phyloP scores from a whole-genome alignment of 2,797 vertebrate species.

The Enteromius argenteus region DNA sequence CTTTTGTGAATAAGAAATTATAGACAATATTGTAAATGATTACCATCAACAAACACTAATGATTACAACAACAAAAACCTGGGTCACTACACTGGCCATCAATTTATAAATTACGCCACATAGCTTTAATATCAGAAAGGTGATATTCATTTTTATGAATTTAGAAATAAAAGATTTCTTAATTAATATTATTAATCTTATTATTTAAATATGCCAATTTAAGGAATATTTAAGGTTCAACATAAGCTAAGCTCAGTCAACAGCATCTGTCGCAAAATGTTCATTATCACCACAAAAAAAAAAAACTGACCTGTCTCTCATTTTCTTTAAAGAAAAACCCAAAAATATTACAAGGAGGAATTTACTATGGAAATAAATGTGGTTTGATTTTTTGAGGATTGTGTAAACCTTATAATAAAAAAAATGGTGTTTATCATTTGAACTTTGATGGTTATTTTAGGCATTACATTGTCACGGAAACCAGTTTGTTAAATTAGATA shows the following conservation, averaged over 20 bases:
- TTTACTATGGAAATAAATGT: background rate
- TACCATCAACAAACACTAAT: background rate
- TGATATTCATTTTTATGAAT: background rate
- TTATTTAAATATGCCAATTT: background rate
- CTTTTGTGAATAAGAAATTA: background rate
- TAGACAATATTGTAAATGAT: background rate
- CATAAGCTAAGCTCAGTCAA: background rate
- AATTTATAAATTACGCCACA: background rate
- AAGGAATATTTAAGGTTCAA: background rate
- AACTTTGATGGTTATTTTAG: background rate
- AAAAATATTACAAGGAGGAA: background rate
- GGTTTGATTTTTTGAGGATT: background rate
- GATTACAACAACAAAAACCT: background rate
- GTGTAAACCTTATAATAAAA: background rate
- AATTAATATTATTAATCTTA: background rate
- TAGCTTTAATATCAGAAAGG: background rate
- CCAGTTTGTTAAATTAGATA: background rate
- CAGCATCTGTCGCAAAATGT: background rate
- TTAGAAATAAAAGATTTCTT: background rate
- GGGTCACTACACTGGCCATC: background rate
- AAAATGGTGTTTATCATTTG: background rate
- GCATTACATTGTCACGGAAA: background rate
- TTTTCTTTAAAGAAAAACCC: conserved; percentile 1
- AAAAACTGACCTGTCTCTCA: background rate
- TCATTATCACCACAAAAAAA: too few species aligned